A percentile compares a stretch with the other conserved stretches of the same genome.
phyloP scores from a whole-genome alignment of 30 jellyfish, hydroid and myxozoan genomes.

The Turritopsis dohrnii region DNA sequence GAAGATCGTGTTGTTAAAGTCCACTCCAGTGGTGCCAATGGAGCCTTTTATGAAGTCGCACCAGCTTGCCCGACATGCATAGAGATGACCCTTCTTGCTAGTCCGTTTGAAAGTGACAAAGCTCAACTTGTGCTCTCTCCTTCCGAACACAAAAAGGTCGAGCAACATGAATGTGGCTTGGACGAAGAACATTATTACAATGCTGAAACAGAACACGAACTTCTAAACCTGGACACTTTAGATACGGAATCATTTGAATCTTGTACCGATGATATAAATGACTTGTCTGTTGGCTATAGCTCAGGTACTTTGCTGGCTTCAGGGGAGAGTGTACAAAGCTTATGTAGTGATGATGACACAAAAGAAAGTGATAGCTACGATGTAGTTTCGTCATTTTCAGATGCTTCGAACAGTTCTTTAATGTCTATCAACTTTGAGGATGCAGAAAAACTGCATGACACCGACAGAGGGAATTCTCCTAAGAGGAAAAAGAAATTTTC shows the following conservation, averaged over 20 bases:
- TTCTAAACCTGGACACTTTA: constrained; percentile 1
- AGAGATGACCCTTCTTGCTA: constrained; percentile 88
- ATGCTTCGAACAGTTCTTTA: constrained; percentile 27
- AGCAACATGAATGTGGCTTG: constrained; percentile 91
- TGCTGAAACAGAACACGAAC: constrained; percentile 49
- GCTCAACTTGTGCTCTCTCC: constrained; percentile 36
- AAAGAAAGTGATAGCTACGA: constrained; percentile 46
- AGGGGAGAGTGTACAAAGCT: constrained; percentile 44
- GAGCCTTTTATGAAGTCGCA: constrained; percentile 72
- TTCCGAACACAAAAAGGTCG: constrained; percentile 11
- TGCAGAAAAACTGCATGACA: neutral
- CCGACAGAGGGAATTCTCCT: neutral
- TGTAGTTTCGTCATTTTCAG: constrained; percentile 32
- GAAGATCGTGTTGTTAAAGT: constrained; percentile 30
- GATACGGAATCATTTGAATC: constrained; percentile 80
- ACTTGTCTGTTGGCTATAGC: constrained; percentile 41
- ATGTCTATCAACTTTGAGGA: constrained; percentile 32
- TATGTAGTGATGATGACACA: neutral
- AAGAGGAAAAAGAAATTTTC: neutral
- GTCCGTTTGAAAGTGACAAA: constrained; percentile 57
- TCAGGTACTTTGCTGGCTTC: constrained; percentile 86
- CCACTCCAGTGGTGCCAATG: constrained; percentile 60
- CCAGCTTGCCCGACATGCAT: constrained; percentile 96
- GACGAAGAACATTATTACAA: constrained; percentile 49
- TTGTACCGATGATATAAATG: constrained; percentile 39